These are phyloP conservation scores for Dryococelus australis DNA, from an alignment of 2,888 invertebrate genomes.

Conservation along the genomic window DNA sequence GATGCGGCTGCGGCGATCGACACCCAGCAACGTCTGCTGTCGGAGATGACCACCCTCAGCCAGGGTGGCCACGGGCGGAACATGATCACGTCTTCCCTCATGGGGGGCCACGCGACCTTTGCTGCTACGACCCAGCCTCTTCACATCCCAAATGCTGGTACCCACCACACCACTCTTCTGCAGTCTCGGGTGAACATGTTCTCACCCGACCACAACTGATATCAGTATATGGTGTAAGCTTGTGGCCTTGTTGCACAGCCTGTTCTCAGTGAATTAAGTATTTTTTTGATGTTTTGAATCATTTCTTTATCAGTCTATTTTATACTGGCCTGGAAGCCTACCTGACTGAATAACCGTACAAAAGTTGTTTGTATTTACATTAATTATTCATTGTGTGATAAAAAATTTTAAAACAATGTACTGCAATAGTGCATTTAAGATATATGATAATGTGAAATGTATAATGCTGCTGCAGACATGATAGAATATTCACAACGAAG, in stretches of 20 bases:
- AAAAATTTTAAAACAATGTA: too few relatives aligned
- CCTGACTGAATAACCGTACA: too few relatives aligned
- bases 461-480: too few relatives aligned
- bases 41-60: conserved; percentile 37
- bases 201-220: conserved; percentile 36
- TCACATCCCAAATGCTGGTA: conserved; percentile 28
- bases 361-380: too few relatives aligned
- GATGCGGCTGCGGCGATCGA: conserved; percentile 28
- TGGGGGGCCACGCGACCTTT: conserved; percentile 26
- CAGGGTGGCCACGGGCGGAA: conserved; percentile 24
- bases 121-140: background rate
- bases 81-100: conserved; percentile 35
- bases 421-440: too few relatives aligned
- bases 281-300: background rate
- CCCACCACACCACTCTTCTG: conserved; percentile 35
- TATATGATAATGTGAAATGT: too few relatives aligned
- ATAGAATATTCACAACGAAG: too few relatives aligned
- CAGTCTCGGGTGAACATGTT: conserved; percentile 39
- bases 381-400: too few relatives aligned
- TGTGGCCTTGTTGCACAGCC: background rate
- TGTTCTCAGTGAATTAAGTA: background rate
- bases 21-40: conserved; percentile 37
- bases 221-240: background rate
- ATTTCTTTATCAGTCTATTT: too few relatives aligned
- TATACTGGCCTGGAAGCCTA: too few relatives aligned